phyloP scores from a whole-genome alignment of 1,140 invertebrate genomes.

The Drosophila truncata region DNA sequence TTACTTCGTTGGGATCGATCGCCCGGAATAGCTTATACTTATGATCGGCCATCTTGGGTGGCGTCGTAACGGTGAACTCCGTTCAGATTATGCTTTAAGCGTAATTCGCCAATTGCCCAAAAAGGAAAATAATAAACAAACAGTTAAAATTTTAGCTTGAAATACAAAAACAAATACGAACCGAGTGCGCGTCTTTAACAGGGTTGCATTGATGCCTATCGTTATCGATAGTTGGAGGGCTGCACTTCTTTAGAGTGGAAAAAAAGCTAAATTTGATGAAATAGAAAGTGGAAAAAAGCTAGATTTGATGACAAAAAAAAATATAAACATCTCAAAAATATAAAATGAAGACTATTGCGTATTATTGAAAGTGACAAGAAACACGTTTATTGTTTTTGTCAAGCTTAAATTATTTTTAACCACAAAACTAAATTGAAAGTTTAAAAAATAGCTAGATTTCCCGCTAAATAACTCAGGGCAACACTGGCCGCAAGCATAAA shows the following conservation, averaged over 20 bases:
- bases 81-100: conserved; percentile 18
- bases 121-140: not conserved
- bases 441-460: no score
- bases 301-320: no score
- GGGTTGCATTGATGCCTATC: not conserved
- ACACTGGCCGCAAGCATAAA: no score
- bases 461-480: no score
- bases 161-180: conserved; percentile 31
- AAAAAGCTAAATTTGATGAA: not conserved
- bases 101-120: conserved; percentile 22
- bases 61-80: conserved; percentile 4
- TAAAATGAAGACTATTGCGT: not conserved
- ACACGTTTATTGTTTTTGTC: not conserved
- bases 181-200: conserved; percentile 6
- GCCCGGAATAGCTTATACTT: conserved; percentile 67
- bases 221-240: not conserved
- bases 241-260: not conserved
- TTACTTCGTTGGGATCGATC: conserved; percentile 75
- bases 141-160: not conserved
- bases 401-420: not conserved
- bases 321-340: not conserved
- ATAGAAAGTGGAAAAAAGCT: no score
- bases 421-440: not conserved
- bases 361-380: not conserved
- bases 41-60: conserved; percentile 55